A percentile compares a stretch with the other conserved stretches of the same genome.
phyloP scores from a whole-genome alignment of 2,888 invertebrate species.

The Globia sparganii region DNA sequence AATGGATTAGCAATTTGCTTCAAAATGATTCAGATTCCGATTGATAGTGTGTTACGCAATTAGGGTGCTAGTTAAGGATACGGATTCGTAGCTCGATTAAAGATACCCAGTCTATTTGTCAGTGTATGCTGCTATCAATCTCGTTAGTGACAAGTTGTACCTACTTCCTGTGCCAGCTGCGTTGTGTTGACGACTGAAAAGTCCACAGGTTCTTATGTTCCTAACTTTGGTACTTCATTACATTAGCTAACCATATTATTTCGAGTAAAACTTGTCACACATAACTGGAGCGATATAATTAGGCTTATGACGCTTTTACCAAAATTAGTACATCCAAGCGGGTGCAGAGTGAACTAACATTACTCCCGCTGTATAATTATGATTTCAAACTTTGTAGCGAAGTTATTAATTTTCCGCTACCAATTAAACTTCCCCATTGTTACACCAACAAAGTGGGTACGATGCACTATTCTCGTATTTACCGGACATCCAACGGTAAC shows the following conservation, averaged over 20 bases:
- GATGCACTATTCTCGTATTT: slow-evolving; percentile 51
- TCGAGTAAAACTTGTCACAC: not conserved
- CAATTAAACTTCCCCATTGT: not conserved
- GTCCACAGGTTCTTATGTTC: no score
- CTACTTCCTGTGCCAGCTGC: not conserved
- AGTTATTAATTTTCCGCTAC: slow-evolving; percentile 1
- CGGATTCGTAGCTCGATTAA: not conserved
- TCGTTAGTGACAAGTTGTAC: not conserved
- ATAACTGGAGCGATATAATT: slow-evolving; percentile 18
- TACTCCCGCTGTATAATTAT: not conserved
- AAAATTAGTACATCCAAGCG: not conserved
- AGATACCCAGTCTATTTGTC: not conserved
- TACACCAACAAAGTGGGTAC: slow-evolving; percentile 34
- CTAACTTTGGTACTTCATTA: no score
- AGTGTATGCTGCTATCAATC: not conserved
- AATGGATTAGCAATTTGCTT: no score
- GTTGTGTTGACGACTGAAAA: not conserved
- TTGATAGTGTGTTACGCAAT: no score
- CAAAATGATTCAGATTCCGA: no score
- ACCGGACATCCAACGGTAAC: no score
- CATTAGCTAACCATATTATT: not conserved
- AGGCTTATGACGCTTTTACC: not conserved
- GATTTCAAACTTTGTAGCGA: not conserved
- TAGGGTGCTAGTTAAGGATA: not conserved
- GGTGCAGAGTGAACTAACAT: not conserved